These are phyloP conservation scores for Melospiza georgiana DNA, from an alignment of 2,113 vertebrate species.

Conservation along the genomic window DNA sequence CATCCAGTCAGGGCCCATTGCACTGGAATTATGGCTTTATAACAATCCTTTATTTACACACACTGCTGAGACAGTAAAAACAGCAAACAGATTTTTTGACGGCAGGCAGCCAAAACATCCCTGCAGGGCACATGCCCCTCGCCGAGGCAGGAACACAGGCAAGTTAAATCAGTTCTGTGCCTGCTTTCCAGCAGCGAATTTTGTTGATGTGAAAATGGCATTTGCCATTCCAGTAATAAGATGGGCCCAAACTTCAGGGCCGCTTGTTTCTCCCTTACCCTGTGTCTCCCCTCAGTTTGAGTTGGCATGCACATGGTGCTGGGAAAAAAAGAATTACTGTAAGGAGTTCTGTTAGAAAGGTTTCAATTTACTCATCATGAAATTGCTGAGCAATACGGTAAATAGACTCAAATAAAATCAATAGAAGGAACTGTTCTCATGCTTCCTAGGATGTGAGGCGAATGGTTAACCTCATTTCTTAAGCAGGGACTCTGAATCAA, in stretches of 20 bases:
- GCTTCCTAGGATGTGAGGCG: not conserved
- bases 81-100: constrained; percentile 77
- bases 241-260: constrained; percentile 51
- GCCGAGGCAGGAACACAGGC: constrained; percentile 43
- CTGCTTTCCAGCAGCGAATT: constrained; percentile 14
- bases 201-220: constrained; percentile 7
- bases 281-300: not conserved
- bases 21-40: constrained; percentile 73
- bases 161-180: constrained; percentile 55
- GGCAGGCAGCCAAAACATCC: constrained; percentile 69
- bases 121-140: constrained; percentile 65
- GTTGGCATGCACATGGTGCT: not conserved
- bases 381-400: constrained; percentile 28
- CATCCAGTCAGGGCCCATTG: constrained; percentile 66
- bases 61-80: constrained; percentile 78
- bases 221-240: constrained; percentile 60
- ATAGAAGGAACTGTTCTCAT: not conserved
- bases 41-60: constrained; percentile 81
- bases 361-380: constrained; percentile 64
- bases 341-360: constrained; percentile 51
- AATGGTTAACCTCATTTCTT: constrained; percentile 30
- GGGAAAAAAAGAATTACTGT: not conserved
- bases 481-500: not conserved
- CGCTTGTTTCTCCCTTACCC: not conserved
- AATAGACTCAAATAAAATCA: constrained; percentile 8